Base-by-base conservation (phyloP, 2,797 vertebrate genomes). In the Alectoris magna region DNA sequence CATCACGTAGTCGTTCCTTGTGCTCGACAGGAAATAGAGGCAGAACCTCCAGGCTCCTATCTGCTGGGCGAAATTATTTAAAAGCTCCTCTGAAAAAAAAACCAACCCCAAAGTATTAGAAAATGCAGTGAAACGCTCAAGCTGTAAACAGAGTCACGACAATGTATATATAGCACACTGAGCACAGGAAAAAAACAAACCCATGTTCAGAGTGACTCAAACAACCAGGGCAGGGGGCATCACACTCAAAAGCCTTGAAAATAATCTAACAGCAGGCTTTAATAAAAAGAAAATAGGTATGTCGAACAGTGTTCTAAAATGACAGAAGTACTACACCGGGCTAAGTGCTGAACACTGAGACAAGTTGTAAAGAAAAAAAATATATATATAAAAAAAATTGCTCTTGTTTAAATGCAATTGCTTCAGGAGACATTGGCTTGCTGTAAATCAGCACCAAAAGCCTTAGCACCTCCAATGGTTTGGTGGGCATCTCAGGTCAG, bases 41-140 rank as follows among this genome's bases (percentile, higher is more conserved):
- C 99, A 99, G 96, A 99, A 99, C 64, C 98, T 98, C 99, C 99
- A 99, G 4, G 99, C 99, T 97, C 98, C 99, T 26, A 98, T 98
- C 97, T 99, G 99, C 98, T 99, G 99, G 94, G 99, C 99, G 97
- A 99, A 99, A 97, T 99, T 99, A 97, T 99, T 99, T 96, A 99
- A 98, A 97, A 99, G 98, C 93, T 99, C 99, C 97, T 99, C 99
- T 99, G 97, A 74, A 98, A 96, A 78, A 78, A 98, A 96, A 77
- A 97, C 95, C 9, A 39, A 39, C 39, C 9, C 9, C 14, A 94
- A 97, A 97, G 95, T 79, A 81, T 73, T 48, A 81, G 91, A 77
- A 83, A 92, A 84, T 7, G 85, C 53, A 88, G 92, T 62, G 76
- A 85, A 94, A 94, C 71, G 78, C 26, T 87, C 46, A 23, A 94